Evolutionary conservation across 2,797 vertebrate species (phyloP), one percentile per base, ranked within the genome.

Genomic region (Podargus strigoides): DNA sequence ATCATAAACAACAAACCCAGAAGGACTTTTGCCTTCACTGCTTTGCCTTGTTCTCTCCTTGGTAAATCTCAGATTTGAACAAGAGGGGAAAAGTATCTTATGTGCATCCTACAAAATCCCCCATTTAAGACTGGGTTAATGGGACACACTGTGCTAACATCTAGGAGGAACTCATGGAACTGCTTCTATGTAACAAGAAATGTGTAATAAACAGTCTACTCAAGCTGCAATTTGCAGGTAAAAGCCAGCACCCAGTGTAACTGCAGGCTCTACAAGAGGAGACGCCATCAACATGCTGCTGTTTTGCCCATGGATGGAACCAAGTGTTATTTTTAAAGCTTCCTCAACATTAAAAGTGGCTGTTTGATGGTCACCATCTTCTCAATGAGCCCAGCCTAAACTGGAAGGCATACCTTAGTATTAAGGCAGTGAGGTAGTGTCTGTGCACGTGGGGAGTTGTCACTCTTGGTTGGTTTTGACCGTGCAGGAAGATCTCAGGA

Each of bases 371-470:
- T 81, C 67, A 66, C 37, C 24, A 4, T 28, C 28, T 60, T 58
- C 67, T 60, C 46, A 79, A 20, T 4, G 8, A 75, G 20, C 16
- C 34, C 41, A 39, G 7, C 22, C 47, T 53, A 28, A 60, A 50
- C 8, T 4, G 5, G 14, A 49, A 50, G 22, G 42, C 39, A 23
- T n/a, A 18, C 16, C 0, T 3, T 52, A 8, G 6, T 9, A 7
- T 22, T n/a, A 34, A 63, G 60, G 58, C 34, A 30, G 36, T 2
- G 34, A 56, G 28, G 53, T 23, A 36, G 72, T 2, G 1, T 27
- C 7, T 26, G 62, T 6, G 6, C 30, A 10, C 16, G 0, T 44
- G 36, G 28, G 28, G 22, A 52, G 12, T 60, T 2, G 0, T 50
- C 4, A 1, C 13, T 49, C 70, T 41, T 41, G 20, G 18, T 32